phyloP scores from a whole-genome alignment of 35 echinoderm and acorn worm species.

The Apostichopus parvimensis region DNA sequence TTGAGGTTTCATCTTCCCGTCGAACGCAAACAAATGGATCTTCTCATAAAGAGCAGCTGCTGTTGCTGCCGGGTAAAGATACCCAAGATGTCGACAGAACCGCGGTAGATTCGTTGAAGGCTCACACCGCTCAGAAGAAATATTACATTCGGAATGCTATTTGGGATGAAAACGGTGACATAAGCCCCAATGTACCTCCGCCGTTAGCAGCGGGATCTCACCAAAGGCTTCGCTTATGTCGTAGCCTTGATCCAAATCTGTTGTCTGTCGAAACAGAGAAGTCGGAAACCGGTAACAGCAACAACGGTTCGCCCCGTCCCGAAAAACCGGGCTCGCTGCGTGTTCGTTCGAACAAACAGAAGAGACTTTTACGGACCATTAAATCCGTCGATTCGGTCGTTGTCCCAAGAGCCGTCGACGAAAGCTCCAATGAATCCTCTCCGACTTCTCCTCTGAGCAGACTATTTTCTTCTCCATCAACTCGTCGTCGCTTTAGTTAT shows the following conservation, averaged over 20 bases:
- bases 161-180: slow-evolving; percentile 51
- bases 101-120: slow-evolving; percentile 48
- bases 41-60: slow-evolving; percentile 21
- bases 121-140: not conserved
- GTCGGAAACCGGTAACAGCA: not conserved
- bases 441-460: slow-evolving; percentile 2
- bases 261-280: not conserved
- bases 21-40: not conserved
- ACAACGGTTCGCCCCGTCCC: not conserved
- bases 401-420: slow-evolving; percentile 5
- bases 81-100: slow-evolving; percentile 33
- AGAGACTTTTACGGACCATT: slow-evolving; percentile 16
- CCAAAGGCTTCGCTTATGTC: slow-evolving; percentile 40
- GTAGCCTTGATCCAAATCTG: slow-evolving; percentile 36
- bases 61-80: not conserved
- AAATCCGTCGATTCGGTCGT: slow-evolving; percentile 52
- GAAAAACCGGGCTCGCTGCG: slow-evolving; percentile 11
- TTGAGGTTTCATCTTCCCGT: not conserved
- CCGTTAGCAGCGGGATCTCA: not conserved
- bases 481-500: slow-evolving; percentile 47
- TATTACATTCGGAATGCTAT: slow-evolving; percentile 47
- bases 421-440: slow-evolving; percentile 4
- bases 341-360: slow-evolving; percentile 22
- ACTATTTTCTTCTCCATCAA: slow-evolving; percentile 34
- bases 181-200: slow-evolving; percentile 16